These are phyloP conservation scores for Chloromyia formosa DNA, from an alignment of 2,888 invertebrate genomes.

Conservation along the genomic window DNA sequence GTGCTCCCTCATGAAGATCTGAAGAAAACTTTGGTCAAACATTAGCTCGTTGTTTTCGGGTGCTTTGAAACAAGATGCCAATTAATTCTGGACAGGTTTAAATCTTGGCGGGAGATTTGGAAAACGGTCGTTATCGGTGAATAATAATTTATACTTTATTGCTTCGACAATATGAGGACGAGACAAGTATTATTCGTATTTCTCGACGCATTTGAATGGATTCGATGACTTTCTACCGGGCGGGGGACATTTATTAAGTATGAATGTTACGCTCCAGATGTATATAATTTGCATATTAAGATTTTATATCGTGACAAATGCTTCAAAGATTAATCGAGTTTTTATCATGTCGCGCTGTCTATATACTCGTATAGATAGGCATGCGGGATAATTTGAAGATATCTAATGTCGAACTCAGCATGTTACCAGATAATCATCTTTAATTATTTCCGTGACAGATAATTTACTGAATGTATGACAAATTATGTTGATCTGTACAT, in stretches of 20 bases:
- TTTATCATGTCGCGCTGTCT: background rate
- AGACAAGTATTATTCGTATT: background rate
- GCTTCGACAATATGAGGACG: conserved; percentile 28
- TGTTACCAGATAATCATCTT: conserved; percentile 24
- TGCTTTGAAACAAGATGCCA: conserved; percentile 44
- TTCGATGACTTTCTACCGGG: background rate
- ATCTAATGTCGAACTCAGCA: conserved; percentile 32
- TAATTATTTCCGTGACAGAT: conserved; percentile 33
- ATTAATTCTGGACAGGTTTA: conserved; percentile 43
- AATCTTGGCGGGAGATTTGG: conserved; percentile 42
- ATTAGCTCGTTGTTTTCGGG: conserved; percentile 35
- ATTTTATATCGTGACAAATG: conserved; percentile 34
- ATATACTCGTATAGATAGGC: background rate
- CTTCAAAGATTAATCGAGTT: background rate
- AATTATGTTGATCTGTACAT: conserved; percentile 21
- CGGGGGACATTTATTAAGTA: conserved; percentile 1
- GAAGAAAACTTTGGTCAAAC: conserved; percentile 7
- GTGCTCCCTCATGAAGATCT: background rate
- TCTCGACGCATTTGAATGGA: conserved; percentile 6
- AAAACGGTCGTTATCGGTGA: conserved; percentile 41
- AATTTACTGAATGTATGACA: conserved; percentile 31
- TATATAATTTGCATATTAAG: conserved; percentile 35
- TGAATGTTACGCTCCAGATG: conserved; percentile 38
- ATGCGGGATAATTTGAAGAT: background rate
- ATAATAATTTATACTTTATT: conserved; percentile 42